Conservation (phyloP, 2,797 vertebrate species). For the Scolopax bukidnonensis region DNA sequence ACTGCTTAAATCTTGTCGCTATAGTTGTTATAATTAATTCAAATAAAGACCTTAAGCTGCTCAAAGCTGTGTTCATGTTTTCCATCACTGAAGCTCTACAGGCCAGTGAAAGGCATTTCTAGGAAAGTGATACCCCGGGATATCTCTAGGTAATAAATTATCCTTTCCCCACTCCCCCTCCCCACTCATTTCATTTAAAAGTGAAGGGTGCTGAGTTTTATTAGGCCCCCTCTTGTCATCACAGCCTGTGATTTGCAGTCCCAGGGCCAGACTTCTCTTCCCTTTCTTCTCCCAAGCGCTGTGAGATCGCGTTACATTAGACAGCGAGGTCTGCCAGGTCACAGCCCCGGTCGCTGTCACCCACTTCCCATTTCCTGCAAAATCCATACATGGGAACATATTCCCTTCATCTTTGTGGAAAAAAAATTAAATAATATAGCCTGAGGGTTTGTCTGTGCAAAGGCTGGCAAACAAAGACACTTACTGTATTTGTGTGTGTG, state of each 20-base stretch:
- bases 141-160: constrained; percentile 68
- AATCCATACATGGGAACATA: constrained; percentile 9
- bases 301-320: constrained; percentile 58
- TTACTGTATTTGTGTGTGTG: neutral
- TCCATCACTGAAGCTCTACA: neutral
- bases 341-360: constrained; percentile 43
- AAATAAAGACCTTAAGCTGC: constrained; percentile 10
- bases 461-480: neutral
- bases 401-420: neutral
- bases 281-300: constrained; percentile 9
- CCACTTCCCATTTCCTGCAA: constrained; percentile 67
- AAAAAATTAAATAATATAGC: neutral
- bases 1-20: neutral
- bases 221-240: constrained; percentile 74
- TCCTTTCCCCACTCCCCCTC: constrained; percentile 27
- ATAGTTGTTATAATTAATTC: neutral
- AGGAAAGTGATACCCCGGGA: neutral
- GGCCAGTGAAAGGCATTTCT: constrained; percentile 46
- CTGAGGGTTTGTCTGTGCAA: neutral
- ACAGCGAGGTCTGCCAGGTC: constrained; percentile 63
- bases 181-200: constrained; percentile 47
- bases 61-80: constrained; percentile 2
- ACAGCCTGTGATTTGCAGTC: constrained; percentile 73
- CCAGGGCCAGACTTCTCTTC: constrained; percentile 59
- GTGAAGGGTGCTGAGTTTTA: constrained; percentile 68